These are phyloP conservation scores for Boloria selene DNA, from an alignment of 2,888 invertebrate species.

Conservation along the genomic window DNA sequence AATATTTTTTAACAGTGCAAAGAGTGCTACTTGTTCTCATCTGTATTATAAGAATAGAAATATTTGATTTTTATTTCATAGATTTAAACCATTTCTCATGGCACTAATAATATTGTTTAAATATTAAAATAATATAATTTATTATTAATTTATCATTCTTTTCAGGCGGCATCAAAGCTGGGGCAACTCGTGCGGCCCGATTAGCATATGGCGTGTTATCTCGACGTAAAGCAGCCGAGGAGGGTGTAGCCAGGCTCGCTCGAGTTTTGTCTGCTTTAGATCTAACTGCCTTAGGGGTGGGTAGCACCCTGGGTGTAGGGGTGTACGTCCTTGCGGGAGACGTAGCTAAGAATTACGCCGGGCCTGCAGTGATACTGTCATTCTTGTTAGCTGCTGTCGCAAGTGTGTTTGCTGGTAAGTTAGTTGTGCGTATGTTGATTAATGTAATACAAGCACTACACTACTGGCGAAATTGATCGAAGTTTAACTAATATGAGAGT, in stretches of 20 bases:
- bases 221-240: conserved; percentile 73
- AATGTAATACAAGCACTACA: too few relatives aligned
- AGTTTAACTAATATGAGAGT: too few relatives aligned
- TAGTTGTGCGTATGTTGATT: neutral
- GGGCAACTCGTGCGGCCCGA: conserved; percentile 58
- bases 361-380: conserved; percentile 93
- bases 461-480: too few relatives aligned
- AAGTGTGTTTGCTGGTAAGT: conserved; percentile 92
- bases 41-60: too few relatives aligned
- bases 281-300: conserved; percentile 91
- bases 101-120: too few relatives aligned
- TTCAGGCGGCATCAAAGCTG: conserved; percentile 70
- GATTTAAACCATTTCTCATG: too few relatives aligned
- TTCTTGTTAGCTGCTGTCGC: conserved; percentile 95
- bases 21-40: too few relatives aligned
- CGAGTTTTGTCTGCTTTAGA: conserved; percentile 91
- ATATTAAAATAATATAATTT: too few relatives aligned
- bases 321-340: conserved; percentile 94
- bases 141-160: neutral
- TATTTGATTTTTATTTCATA: too few relatives aligned
- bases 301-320: conserved; percentile 93
- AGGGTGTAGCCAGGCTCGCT: conserved; percentile 80
- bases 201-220: conserved; percentile 68
- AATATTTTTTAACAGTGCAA: too few relatives aligned
- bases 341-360: conserved; percentile 90